phyloP scores from a whole-genome alignment of 2,113 vertebrate species.

The Heteronetta atricapilla region DNA sequence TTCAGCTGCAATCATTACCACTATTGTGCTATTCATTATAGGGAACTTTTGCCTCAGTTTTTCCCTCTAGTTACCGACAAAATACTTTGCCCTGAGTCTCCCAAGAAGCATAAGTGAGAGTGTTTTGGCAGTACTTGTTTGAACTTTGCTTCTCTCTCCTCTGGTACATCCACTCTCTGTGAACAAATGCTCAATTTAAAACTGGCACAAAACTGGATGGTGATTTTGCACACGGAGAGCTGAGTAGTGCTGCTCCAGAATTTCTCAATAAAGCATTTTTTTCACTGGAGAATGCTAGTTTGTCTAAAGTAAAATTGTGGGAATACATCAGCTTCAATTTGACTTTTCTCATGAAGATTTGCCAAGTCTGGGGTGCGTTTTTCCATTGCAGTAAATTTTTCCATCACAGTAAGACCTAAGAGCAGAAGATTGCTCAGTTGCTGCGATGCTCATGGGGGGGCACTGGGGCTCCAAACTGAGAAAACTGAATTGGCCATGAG shows the following conservation, averaged over 20 bases:
- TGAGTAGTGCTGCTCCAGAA: neutral
- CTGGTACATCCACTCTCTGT: fast-evolving
- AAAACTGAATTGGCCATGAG: neutral
- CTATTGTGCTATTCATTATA: neutral
- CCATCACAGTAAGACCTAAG: neutral
- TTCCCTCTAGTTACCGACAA: neutral
- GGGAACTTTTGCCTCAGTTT: neutral
- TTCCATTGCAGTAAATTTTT: neutral
- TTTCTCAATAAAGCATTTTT: neutral
- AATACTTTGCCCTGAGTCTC: neutral
- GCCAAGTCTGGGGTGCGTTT: neutral
- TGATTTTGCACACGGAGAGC: neutral
- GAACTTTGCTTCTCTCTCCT: neutral
- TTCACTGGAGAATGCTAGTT: neutral
- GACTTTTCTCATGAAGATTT: neutral
- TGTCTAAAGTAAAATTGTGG: neutral
- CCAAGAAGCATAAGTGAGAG: neutral
- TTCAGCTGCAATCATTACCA: neutral
- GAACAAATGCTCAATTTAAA: slow-evolving; percentile 7
- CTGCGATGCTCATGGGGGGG: fast-evolving
- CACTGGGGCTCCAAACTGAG: neutral
- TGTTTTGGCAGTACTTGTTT: neutral
- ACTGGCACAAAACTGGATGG: neutral
- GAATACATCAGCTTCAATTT: neutral
- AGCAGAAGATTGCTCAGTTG: neutral